Conservation (phyloP, 2,797 vertebrate genomes). For the Chelon labrosus region DNA sequence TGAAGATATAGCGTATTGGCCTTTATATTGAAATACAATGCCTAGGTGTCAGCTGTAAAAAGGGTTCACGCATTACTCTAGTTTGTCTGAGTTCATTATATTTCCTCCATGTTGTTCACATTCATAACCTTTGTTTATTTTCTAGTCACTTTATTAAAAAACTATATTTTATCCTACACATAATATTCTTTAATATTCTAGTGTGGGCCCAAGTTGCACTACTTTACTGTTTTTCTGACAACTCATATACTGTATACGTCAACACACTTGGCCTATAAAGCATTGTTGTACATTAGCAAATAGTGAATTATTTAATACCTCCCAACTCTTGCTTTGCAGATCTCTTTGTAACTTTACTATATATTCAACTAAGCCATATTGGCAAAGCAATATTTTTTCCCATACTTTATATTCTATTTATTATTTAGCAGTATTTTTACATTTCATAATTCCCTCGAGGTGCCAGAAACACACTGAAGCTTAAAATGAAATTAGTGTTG, state of each 20-base stretch:
- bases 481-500: constrained; percentile 29
- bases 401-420: constrained; percentile 15
- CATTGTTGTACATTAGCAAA: not conserved
- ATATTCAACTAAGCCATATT: not conserved
- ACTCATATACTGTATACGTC: not conserved
- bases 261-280: not conserved
- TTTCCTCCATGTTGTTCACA: too few species aligned
- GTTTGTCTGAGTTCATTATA: too few species aligned
- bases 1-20: too few species aligned
- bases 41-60: too few species aligned
- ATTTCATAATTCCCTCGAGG: constrained; percentile 18
- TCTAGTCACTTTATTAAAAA: not conserved
- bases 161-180: not conserved
- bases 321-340: not conserved
- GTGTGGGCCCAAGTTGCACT: not conserved
- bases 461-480: constrained; percentile 27
- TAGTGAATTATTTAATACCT: constrained; percentile 1
- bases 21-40: too few species aligned
- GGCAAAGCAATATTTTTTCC: too few species aligned
- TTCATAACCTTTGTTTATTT: too few species aligned
- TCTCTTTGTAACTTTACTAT: not conserved
- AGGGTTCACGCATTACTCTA: too few species aligned
- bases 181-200: not conserved
- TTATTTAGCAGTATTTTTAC: constrained; percentile 11
- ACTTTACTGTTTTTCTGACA: too few species aligned